Conservation (phyloP, 2,113 vertebrate species). For the Melozone crissalis region DNA sequence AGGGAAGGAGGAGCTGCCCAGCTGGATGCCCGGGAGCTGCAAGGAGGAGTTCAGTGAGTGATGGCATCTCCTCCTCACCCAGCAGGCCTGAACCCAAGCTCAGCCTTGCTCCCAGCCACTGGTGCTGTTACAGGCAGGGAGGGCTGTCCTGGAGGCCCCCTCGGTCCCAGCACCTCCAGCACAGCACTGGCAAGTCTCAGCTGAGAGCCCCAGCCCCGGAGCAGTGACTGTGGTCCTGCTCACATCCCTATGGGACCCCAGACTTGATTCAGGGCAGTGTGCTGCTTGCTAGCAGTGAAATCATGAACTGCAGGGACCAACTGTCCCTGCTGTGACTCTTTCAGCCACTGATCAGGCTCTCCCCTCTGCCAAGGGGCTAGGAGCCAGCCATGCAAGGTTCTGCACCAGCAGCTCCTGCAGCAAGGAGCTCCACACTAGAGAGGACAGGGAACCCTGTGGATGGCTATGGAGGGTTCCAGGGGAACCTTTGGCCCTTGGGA, state of each 20-base stretch:
- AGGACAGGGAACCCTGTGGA: not conserved
- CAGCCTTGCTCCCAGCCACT: not conserved
- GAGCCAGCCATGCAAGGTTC: rapidly evolving
- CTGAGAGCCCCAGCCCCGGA: rapidly evolving
- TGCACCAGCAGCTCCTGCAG: not conserved
- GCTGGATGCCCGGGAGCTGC: rapidly evolving
- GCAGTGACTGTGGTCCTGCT: rapidly evolving
- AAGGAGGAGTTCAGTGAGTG: not conserved
- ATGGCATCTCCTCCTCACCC: not conserved
- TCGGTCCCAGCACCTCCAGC: not conserved
- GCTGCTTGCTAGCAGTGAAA: not conserved
- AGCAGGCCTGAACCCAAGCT: rapidly evolving
- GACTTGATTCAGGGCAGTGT: not conserved
- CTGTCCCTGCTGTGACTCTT: not conserved
- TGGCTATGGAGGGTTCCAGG: not conserved
- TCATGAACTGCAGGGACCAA: not conserved
- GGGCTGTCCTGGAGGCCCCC: not conserved
- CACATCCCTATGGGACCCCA: not conserved
- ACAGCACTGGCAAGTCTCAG: not conserved
- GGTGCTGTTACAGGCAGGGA: not conserved
- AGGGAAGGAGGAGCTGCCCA: not conserved
- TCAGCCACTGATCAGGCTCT: not conserved
- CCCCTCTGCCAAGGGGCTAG: rapidly evolving
- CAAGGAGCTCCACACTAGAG: rapidly evolving
- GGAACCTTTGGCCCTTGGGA: not conserved